These are phyloP conservation scores for Ophion ellenae DNA, from an alignment of 2,888 invertebrate species.

Conservation along the genomic window DNA sequence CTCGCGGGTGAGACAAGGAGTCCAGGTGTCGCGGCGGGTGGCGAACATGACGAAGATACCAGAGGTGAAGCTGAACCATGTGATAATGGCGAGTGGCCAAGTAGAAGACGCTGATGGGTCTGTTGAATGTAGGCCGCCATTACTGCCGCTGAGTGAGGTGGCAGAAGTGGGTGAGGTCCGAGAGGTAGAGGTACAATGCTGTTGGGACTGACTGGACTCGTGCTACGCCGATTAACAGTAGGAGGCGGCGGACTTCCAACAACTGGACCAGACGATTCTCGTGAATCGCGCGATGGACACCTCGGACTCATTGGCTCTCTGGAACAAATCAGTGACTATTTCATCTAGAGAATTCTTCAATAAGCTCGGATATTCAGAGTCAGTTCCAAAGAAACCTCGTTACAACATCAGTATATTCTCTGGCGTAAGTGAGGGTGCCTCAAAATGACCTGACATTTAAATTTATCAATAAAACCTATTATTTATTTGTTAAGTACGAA, in stretches of 20 bases:
- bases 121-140: constrained; percentile 92
- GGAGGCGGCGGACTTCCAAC: constrained; percentile 89
- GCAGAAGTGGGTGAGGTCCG: constrained; percentile 88
- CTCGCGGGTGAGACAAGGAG: constrained; percentile 86
- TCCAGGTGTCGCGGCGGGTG: constrained; percentile 84
- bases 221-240: constrained; percentile 84
- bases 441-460: too few relatives aligned
- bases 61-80: constrained; percentile 88
- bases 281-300: constrained; percentile 92
- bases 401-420: not conserved
- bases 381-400: too few relatives aligned
- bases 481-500: too few relatives aligned
- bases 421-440: too few relatives aligned
- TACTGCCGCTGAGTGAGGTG: constrained; percentile 91
- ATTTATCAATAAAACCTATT: too few relatives aligned
- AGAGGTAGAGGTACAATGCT: constrained; percentile 89
- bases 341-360: constrained; percentile 38
- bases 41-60: constrained; percentile 89
- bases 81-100: constrained; percentile 87
- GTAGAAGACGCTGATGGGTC: constrained; percentile 90
- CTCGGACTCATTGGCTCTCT: constrained; percentile 91
- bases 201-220: constrained; percentile 87
- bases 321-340: constrained; percentile 84
- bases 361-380: not conserved
- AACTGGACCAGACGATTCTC: constrained; percentile 87